These are phyloP conservation scores for Nezara viridula DNA, from an alignment of 2,888 invertebrate genomes.

Conservation along the genomic window DNA sequence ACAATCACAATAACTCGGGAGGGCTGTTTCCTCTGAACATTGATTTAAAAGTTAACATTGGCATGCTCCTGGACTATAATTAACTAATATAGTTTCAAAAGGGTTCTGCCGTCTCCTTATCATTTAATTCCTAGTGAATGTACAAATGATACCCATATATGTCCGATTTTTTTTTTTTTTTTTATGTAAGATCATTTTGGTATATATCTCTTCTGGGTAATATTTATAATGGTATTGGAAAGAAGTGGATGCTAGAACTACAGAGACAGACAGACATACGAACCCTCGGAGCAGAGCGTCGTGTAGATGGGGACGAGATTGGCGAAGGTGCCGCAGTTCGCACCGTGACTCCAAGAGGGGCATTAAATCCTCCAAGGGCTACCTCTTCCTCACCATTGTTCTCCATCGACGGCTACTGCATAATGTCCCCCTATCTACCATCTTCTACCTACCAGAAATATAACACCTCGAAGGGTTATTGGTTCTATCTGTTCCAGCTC, in stretches of 20 bases:
- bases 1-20: too few relatives aligned
- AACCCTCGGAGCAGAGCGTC: background rate
- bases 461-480: constrained; percentile 23
- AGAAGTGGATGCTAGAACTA: background rate
- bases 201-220: background rate
- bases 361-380: constrained; percentile 25
- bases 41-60: too few relatives aligned
- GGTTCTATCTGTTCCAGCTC: background rate
- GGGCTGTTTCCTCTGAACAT: too few relatives aligned
- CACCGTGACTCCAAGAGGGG: background rate
- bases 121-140: too few relatives aligned
- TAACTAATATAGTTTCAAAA: too few relatives aligned
- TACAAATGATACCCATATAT: background rate
- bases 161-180: too few relatives aligned
- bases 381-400: constrained; percentile 36
- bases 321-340: background rate
- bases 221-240: background rate
- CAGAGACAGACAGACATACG: background rate
- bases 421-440: constrained; percentile 26
- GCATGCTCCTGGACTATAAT: too few relatives aligned
- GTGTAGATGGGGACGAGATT: background rate
- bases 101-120: too few relatives aligned
- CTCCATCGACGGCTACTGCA: constrained; percentile 40
- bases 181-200: too few relatives aligned
- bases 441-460: constrained; percentile 24